Conservation (phyloP, 2,797 vertebrate genomes). For the Clarias platycephalus region DNA sequence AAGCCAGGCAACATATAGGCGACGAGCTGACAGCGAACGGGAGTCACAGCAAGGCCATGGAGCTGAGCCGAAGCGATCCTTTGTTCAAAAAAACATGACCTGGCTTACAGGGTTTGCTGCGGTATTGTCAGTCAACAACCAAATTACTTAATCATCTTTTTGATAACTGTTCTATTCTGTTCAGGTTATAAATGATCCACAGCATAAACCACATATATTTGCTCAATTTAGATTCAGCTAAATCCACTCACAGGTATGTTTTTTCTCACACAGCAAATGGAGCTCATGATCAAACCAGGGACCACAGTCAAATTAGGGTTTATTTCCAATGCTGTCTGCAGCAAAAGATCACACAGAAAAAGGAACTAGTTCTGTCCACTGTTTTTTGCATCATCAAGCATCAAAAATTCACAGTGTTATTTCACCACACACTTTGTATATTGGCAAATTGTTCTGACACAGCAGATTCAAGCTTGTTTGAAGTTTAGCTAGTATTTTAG, state of each 20-base stretch:
- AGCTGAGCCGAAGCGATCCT: slow-evolving; percentile 16
- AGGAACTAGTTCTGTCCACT: background rate
- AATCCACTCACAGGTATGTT: background rate
- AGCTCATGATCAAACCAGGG: background rate
- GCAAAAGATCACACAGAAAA: background rate
- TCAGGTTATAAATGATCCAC: background rate
- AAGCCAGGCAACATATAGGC: slow-evolving; percentile 7
- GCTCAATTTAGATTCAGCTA: background rate
- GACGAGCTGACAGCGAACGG: background rate
- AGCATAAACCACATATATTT: background rate
- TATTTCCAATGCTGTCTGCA: background rate
- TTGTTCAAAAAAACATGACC: background rate
- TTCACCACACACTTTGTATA: slow-evolving; percentile 9
- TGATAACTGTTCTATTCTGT: background rate
- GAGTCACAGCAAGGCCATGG: background rate
- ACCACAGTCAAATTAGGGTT: background rate
- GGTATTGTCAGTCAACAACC: background rate
- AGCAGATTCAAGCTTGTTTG: background rate
- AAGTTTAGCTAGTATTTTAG: no score
- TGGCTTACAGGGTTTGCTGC: background rate
- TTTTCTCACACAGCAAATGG: background rate
- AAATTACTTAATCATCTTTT: background rate
- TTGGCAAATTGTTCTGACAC: background rate
- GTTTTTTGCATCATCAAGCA: background rate
- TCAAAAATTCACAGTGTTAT: background rate